Evolutionary conservation across 2,113 vertebrate genomes (phyloP).

Genomic region (Merops nubicus): DNA sequence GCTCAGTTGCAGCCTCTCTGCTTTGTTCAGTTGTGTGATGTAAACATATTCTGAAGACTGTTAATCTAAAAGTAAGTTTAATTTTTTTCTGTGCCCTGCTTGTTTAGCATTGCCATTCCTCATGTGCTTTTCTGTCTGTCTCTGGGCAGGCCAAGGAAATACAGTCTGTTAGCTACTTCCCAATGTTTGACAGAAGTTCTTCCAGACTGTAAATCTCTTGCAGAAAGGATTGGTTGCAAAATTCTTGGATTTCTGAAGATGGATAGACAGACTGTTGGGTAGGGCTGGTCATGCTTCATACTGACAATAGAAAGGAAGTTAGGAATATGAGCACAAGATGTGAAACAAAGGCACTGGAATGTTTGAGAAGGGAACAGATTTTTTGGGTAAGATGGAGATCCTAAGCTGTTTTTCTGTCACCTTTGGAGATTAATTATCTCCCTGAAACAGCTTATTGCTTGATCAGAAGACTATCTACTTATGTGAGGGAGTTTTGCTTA

Average conservation of each 20-base stretch:
- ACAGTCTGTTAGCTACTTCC: background rate
- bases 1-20: background rate
- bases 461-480: background rate
- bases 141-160: background rate
- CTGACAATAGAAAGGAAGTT: background rate
- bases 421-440: background rate
- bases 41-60: background rate
- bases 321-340: background rate
- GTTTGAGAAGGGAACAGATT: background rate
- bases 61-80: background rate
- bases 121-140: background rate
- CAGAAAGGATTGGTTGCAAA: background rate
- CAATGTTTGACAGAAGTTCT: background rate
- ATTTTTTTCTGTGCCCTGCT: background rate
- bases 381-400: background rate
- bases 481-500: background rate
- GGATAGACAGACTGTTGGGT: background rate
- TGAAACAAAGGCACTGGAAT: background rate
- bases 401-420: background rate
- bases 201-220: background rate
- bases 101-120: background rate
- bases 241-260: background rate
- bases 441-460: background rate
- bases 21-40: background rate
- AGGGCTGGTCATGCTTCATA: background rate